phyloP scores from a whole-genome alignment of 2,113 vertebrate species.

The Syngnathoides biaculeatus region DNA sequence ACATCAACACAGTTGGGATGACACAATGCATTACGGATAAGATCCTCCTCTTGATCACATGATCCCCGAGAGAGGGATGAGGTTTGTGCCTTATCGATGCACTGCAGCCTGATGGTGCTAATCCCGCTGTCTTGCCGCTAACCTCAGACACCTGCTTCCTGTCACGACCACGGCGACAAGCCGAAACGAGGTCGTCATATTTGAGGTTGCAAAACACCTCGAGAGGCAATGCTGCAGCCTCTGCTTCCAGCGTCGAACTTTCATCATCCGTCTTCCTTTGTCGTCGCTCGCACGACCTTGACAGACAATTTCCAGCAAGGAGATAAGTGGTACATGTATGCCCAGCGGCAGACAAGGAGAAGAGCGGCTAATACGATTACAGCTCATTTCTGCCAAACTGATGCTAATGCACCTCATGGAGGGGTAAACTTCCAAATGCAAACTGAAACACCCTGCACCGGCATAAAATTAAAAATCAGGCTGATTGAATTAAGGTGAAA shows the following conservation, averaged over 20 bases:
- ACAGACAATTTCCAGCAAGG: slow-evolving; percentile 15
- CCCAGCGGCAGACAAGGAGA: slow-evolving; percentile 22
- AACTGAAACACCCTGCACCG: not conserved
- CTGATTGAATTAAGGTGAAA: slow-evolving; percentile 52
- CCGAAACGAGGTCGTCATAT: slow-evolving; percentile 15
- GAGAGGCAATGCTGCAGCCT: not conserved
- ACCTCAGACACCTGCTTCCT: slow-evolving; percentile 26
- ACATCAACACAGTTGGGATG: not conserved
- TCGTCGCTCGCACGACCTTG: slow-evolving; percentile 4
- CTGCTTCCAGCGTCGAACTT: not conserved
- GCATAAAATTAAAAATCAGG: not conserved
- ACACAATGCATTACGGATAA: slow-evolving; percentile 14
- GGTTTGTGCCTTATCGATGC: slow-evolving; percentile 1
- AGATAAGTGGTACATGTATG: slow-evolving; percentile 41
- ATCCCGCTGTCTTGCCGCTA: slow-evolving; percentile 2
- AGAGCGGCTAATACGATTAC: slow-evolving; percentile 56
- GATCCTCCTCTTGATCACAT: slow-evolving; percentile 1
- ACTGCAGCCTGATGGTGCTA: not conserved
- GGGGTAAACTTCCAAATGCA: slow-evolving; percentile 15
- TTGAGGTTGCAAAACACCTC: slow-evolving; percentile 14
- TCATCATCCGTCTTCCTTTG: slow-evolving; percentile 4
- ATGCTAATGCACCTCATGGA: slow-evolving; percentile 32
- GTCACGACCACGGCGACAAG: slow-evolving; percentile 16
- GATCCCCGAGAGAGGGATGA: slow-evolving; percentile 2
- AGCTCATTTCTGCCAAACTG: slow-evolving; percentile 53